phyloP scores from a whole-genome alignment of 2,113 vertebrate genomes.

The Todiramphus chloris region DNA sequence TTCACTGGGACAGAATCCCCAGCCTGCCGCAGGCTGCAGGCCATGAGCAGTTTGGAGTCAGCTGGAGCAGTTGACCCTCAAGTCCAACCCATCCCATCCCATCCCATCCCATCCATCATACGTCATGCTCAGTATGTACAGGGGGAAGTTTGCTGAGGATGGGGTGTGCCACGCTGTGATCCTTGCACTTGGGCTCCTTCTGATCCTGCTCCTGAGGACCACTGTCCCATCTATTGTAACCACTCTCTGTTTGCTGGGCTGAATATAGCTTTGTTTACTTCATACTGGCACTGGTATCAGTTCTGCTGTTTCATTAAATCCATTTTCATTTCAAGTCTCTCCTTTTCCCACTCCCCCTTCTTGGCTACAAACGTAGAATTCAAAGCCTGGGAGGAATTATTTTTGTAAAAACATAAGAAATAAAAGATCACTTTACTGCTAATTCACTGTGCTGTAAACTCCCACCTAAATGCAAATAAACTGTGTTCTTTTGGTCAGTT shows the following conservation, averaged over 20 bases:
- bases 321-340: neutral
- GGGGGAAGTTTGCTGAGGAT: neutral
- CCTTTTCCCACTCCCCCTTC: neutral
- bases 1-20: neutral
- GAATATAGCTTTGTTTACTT: neutral
- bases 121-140: no score
- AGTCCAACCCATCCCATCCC: neutral
- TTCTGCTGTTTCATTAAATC: neutral
- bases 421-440: slow-evolving; percentile 23
- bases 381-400: neutral
- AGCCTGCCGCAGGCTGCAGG: neutral
- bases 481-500: slow-evolving; percentile 7
- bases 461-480: slow-evolving; percentile 38
- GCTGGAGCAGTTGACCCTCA: neutral
- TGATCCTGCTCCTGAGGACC: neutral
- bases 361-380: neutral
- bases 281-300: neutral
- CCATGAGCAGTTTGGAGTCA: neutral
- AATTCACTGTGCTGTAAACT: slow-evolving; percentile 36
- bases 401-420: neutral
- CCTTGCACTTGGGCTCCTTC: neutral
- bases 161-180: no score
- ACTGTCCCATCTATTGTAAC: neutral
- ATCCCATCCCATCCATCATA: no score
- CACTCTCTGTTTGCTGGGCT: neutral